Evolutionary conservation across 2,888 invertebrate species (phyloP).

Genomic region (Troides helena): DNA sequence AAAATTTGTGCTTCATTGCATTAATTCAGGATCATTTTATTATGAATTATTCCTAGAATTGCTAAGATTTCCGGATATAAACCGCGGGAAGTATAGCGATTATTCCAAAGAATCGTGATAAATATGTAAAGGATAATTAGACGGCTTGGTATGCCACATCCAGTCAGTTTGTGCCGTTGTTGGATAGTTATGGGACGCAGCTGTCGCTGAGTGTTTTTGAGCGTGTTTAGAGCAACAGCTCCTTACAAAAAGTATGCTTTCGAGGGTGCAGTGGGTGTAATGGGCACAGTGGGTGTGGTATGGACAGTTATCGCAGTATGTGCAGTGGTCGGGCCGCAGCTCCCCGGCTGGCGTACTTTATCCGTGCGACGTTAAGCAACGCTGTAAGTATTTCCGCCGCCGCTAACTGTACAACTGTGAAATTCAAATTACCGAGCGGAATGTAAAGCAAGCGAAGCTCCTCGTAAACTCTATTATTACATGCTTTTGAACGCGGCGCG

Average conservation of each 20-base stretch:
- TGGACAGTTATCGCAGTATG: not conserved
- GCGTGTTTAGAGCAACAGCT: conserved; percentile 57
- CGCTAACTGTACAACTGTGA: conserved; percentile 32
- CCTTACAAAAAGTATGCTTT: conserved; percentile 51
- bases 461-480: conserved; percentile 21
- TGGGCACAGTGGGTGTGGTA: conserved; percentile 10
- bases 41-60: too few species aligned
- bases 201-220: conserved; percentile 57
- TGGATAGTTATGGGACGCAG: conserved; percentile 50
- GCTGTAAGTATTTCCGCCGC: conserved; percentile 42
- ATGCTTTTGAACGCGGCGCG: not conserved
- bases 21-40: too few species aligned
- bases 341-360: conserved; percentile 47
- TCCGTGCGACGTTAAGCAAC: conserved; percentile 45
- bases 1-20: too few species aligned
- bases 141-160: conserved; percentile 37
- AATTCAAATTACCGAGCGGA: conserved; percentile 19
- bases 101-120: not conserved
- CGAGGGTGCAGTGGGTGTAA: conserved; percentile 35
- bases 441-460: conserved; percentile 10
- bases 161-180: conserved; percentile 36
- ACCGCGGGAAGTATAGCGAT: too few species aligned
- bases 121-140: not conserved
- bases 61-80: too few species aligned
- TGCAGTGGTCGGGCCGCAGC: conserved; percentile 10